These are phyloP conservation scores for Troilus luridus DNA, from an alignment of 2,888 invertebrate species.

Conservation along the genomic window DNA sequence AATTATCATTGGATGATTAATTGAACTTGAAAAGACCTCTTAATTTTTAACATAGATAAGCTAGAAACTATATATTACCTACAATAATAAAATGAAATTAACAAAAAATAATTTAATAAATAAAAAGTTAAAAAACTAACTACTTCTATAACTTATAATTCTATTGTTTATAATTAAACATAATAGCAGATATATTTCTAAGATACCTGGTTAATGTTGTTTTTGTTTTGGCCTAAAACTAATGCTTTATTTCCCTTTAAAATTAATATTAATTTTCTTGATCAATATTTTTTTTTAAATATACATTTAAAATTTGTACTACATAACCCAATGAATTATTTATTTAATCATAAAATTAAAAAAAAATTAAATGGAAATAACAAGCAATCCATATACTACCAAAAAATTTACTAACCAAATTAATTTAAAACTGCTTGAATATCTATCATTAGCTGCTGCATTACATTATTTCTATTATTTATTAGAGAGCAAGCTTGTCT, in stretches of 20 bases:
- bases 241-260: not conserved
- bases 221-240: not conserved
- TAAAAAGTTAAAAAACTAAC: not conserved
- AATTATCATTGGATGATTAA: not conserved
- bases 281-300: not conserved
- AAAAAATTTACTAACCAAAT: not conserved
- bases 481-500: conserved; percentile 45
- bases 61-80: not conserved
- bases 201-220: not conserved
- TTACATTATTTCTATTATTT: conserved; percentile 2
- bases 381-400: not conserved
- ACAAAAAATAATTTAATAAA: not conserved
- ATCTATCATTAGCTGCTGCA: conserved; percentile 50
- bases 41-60: not conserved
- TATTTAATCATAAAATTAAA: not conserved
- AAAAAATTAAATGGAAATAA: not conserved
- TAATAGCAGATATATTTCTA: not conserved
- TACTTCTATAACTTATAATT: conserved; percentile 1
- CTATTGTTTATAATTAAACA: not conserved
- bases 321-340: not conserved
- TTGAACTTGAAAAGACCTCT: not conserved
- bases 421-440: not conserved
- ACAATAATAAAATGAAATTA: not conserved
- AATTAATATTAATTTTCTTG: not conserved
- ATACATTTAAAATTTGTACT: not conserved